Evolutionary conservation across 2,888 invertebrate species (phyloP).

Genomic region (Trichopoda pennipes): DNA sequence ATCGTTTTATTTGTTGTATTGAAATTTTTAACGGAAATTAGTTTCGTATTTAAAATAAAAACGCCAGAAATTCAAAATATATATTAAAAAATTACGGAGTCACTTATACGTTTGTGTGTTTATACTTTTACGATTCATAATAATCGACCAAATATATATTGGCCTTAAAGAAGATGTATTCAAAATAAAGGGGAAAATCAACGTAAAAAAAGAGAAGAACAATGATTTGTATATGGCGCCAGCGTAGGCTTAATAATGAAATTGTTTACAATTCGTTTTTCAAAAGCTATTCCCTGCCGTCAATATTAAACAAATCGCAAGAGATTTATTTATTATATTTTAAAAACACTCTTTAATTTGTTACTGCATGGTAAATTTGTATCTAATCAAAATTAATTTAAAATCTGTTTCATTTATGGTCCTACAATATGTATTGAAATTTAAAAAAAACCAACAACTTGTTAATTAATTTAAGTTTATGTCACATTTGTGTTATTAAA

Average conservation of each 20-base stretch:
- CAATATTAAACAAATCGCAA: background rate
- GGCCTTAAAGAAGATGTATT: constrained; percentile 41
- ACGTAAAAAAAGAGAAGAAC: background rate
- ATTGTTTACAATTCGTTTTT: constrained; percentile 74
- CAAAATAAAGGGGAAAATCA: constrained; percentile 38
- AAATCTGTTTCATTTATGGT: constrained; percentile 64
- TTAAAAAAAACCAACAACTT: constrained; percentile 45
- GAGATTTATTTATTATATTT: background rate
- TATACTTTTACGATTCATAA: constrained; percentile 57
- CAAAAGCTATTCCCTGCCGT: background rate
- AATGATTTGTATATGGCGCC: constrained; percentile 73
- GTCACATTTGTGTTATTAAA: constrained; percentile 45
- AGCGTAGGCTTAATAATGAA: constrained; percentile 73
- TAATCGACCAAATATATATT: constrained; percentile 41
- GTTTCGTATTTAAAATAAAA: constrained; percentile 75
- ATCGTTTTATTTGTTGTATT: constrained; percentile 76
- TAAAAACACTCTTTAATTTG: background rate
- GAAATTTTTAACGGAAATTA: constrained; percentile 78
- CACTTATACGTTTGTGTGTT: constrained; percentile 32
- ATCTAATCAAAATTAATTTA: constrained; percentile 63
- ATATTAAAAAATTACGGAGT: constrained; percentile 51
- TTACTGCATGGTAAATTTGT: constrained; percentile 6
- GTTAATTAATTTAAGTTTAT: constrained; percentile 45
- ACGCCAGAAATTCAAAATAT: background rate
- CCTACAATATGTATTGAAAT: constrained; percentile 46